Percentiles rank a stretch among this genome's conserved stretches.
These are phyloP conservation scores for Hemistola chrysoprasaria DNA, from an alignment of 2,888 invertebrate species.

Conservation along the genomic window DNA sequence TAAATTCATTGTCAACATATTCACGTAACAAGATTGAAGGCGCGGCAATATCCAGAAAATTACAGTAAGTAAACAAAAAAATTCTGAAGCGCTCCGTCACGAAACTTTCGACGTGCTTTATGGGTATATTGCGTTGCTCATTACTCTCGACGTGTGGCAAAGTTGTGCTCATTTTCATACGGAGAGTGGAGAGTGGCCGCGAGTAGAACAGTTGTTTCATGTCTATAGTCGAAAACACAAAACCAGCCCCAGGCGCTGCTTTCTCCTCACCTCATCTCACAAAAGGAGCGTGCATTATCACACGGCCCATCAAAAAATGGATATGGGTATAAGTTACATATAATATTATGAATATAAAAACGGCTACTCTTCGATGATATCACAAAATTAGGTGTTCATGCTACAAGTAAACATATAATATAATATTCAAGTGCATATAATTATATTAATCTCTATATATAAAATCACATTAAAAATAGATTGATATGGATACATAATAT, in stretches of 20 bases:
- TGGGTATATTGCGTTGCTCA: slow-evolving; percentile 18
- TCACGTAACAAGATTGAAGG: no score
- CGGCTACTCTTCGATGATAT: no score
- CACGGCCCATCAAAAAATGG: slow-evolving; percentile 13
- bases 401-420: no score
- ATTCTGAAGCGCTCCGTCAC: slow-evolving; percentile 13
- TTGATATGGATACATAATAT: no score
- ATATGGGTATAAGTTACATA: not conserved
- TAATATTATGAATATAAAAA: no score
- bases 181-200: slow-evolving; percentile 12
- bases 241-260: slow-evolving; percentile 12
- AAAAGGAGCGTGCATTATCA: slow-evolving; percentile 18
- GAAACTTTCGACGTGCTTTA: slow-evolving; percentile 18
- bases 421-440: no score
- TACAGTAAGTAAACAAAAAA: slow-evolving; percentile 9
- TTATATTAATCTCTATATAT: no score
- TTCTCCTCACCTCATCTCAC: slow-evolving; percentile 15
- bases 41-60: not conserved
- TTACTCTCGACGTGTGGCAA: slow-evolving; percentile 18
- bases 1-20: no score
- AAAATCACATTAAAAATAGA: no score
- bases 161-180: slow-evolving; percentile 20
- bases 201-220: slow-evolving; percentile 13
- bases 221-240: slow-evolving; percentile 16
- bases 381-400: no score